Conservation (phyloP, 2,888 invertebrate species). For the Parasteatoda lunata region DNA sequence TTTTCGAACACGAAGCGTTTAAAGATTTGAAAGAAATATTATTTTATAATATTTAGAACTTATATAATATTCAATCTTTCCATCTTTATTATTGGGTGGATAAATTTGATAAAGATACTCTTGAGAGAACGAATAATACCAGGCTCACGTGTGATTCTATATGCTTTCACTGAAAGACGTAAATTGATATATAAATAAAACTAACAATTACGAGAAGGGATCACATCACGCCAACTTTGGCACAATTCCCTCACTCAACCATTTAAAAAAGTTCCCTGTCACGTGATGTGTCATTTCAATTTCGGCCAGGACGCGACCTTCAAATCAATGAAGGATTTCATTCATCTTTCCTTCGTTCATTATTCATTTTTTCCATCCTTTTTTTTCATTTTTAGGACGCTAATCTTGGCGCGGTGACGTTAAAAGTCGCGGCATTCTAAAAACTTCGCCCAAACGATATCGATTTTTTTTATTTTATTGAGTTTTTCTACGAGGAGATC, state of each 20-base stretch:
- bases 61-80: too few species aligned
- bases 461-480: too few species aligned
- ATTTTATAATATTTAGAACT: too few species aligned
- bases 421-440: background rate
- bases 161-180: too few species aligned
- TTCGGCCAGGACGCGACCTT: constrained; percentile 16
- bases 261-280: constrained; percentile 12
- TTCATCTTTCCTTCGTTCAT: constrained; percentile 19
- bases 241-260: constrained; percentile 15
- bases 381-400: background rate
- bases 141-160: background rate
- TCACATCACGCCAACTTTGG: background rate
- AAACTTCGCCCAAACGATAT: background rate
- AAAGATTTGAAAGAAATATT: too few species aligned
- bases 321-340: constrained; percentile 18
- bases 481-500: too few species aligned
- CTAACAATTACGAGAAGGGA: too few species aligned
- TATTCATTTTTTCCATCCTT: constrained; percentile 9
- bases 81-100: too few species aligned
- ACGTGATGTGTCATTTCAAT: background rate
- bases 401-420: constrained; percentile 22
- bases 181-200: too few species aligned
- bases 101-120: too few species aligned
- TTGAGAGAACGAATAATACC: background rate
- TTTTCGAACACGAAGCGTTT: too few species aligned